Percentiles rank a stretch among this genome's conserved stretches.
Conservation (phyloP, 2,113 vertebrate genomes). For the Corythornis madagascariensis region DNA sequence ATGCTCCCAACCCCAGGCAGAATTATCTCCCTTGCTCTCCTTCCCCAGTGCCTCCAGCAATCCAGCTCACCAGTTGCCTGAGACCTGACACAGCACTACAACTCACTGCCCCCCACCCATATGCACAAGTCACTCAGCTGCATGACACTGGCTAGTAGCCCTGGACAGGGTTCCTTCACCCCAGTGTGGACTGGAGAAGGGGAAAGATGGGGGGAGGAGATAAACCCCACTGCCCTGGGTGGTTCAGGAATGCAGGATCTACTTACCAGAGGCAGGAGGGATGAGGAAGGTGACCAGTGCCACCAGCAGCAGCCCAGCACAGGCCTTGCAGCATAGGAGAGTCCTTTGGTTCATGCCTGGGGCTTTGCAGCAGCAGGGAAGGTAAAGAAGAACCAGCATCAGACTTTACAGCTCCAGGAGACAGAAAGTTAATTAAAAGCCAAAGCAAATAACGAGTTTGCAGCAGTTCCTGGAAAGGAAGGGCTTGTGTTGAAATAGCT, state of each 20-base stretch:
- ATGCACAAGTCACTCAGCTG: background rate
- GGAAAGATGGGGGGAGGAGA: too few relatives aligned
- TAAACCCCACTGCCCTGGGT: background rate
- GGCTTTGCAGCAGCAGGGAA: constrained; percentile 40
- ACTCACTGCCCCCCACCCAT: background rate
- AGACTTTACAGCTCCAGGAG: constrained; percentile 50
- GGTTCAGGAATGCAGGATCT: background rate
- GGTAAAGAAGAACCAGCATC: background rate
- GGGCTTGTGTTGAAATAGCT: background rate
- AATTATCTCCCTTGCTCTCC: background rate
- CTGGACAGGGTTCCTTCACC: background rate
- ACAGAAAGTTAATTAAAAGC: constrained; percentile 32
- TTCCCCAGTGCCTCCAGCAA: background rate
- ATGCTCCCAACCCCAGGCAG: background rate
- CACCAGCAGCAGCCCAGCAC: background rate
- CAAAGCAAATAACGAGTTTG: constrained; percentile 66
- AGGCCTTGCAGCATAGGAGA: background rate
- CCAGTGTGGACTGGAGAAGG: background rate
- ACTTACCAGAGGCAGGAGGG: background rate
- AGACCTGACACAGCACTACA: background rate
- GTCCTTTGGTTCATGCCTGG: background rate
- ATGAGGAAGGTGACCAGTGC: too few relatives aligned
- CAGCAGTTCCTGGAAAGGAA: constrained; percentile 47
- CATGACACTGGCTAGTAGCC: background rate
- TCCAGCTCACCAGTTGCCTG: background rate